Evolutionary conservation across 2,797 vertebrate species (phyloP), one percentile per base, ranked within the genome.

Genomic region (Muscicapa comitata): DNA sequence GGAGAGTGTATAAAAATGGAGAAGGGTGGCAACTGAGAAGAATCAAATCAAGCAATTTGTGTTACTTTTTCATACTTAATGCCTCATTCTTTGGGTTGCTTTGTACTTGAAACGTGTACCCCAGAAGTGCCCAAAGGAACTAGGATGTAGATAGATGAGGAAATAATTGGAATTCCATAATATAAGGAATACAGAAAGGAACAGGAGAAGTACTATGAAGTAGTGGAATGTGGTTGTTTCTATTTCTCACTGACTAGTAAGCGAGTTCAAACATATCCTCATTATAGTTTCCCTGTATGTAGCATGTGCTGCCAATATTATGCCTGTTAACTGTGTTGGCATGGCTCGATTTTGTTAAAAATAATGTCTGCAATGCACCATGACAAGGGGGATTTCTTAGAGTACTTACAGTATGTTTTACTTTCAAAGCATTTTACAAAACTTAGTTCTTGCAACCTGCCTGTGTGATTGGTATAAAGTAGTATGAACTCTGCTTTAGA

Each of bases 251-350:
- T 79, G 58, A 73, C 38, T 75, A 91, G 80, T 66, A 81, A 96
- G 87, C 91, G 37, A 92, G 93, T 96, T 95, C 75, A 80, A 93
- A 94, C 87, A 82, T 92, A 96, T 95, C 93, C 81, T 95, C 77
- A 53, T 90, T 55, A 54, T 48, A 75, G 40, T 87, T 95, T 94
- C 75, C 71, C 67, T 89, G 77, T 65, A 40, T 73, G 85, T 53
- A 79, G 75, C 33, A 40, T 54, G 81, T 84, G 73, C 89, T 95
- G 94, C 80, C 94, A 90, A 80, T 94, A 58, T 92, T 96, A 82
- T 87, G 91, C 83, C 89, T 97, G 76, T 85, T 92, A 86, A 91
- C 50, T 88, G 65, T 76, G 90, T 70, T 95, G 87, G 93, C 91
- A 90, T 94, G 79, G 66, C 95, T 94, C 2, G 66, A 17, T 93